phyloP scores from a whole-genome alignment of 2,113 vertebrate genomes.

The Bombycilla garrulus region DNA sequence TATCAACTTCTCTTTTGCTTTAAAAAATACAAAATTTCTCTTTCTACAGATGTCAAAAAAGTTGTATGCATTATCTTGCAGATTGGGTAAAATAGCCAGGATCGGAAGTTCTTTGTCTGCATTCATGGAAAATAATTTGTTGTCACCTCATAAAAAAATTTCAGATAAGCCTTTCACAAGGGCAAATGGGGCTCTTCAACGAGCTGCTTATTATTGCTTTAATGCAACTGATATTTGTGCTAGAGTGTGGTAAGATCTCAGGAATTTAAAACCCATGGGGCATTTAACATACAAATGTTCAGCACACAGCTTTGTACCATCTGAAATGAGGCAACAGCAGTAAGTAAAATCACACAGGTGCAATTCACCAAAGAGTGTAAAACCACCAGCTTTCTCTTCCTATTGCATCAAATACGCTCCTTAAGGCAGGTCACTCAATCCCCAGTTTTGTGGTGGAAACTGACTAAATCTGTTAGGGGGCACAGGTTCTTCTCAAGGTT shows the following conservation, averaged over 20 bases:
- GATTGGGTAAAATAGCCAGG: neutral
- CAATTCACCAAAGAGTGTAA: neutral
- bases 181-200: neutral
- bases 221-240: neutral
- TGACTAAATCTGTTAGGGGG: neutral
- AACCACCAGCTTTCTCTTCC: neutral
- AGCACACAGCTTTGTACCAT: neutral
- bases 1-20: neutral
- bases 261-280: neutral
- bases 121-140: neutral
- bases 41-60: neutral
- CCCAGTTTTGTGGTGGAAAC: neutral
- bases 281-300: neutral
- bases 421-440: neutral
- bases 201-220: neutral
- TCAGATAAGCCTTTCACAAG: neutral
- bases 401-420: neutral
- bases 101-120: neutral
- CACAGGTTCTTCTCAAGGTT: neutral
- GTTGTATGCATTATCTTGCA: neutral
- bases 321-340: neutral
- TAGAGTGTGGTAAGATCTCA: neutral
- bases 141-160: neutral
- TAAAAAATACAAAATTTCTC: neutral
- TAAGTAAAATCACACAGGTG: neutral